phyloP scores from a whole-genome alignment of 2,113 vertebrate species.

The Tretioscincus oriximinensis region DNA sequence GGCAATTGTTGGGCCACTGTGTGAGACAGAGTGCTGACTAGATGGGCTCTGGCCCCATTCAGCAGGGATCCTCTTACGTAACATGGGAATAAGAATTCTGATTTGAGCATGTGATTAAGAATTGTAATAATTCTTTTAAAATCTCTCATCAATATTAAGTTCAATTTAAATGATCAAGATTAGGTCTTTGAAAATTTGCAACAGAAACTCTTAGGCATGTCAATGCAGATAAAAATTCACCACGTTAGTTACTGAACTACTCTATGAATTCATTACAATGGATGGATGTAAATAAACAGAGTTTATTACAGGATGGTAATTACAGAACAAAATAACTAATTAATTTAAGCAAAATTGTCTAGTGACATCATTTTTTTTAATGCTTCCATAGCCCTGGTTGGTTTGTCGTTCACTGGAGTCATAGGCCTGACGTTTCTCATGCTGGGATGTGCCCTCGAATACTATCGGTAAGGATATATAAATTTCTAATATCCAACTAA shows the following conservation, averaged over 20 bases:
- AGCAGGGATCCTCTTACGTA: no score
- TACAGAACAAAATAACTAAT: neutral
- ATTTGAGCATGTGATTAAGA: no score
- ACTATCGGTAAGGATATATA: conserved; percentile 82
- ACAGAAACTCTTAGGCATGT: neutral
- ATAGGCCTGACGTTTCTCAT: conserved; percentile 95
- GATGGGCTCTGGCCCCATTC: no score
- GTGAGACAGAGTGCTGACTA: no score
- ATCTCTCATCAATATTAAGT: no score
- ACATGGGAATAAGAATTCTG: no score
- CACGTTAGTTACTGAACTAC: neutral
- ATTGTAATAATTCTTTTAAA: no score
- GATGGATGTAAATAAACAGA: neutral
- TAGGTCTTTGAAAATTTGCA: neutral
- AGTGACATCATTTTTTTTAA: conserved; percentile 17
- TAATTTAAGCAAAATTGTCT: neutral
- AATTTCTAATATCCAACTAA: neutral
- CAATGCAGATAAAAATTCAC: neutral
- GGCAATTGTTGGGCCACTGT: no score
- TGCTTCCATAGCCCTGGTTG: conserved; percentile 83
- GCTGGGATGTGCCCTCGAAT: conserved; percentile 89
- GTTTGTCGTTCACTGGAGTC: conserved; percentile 91
- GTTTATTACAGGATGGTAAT: neutral
- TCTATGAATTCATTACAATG: no score
- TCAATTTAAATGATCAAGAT: no score